A percentile compares a stretch with the other conserved stretches of the same genome.
Conservation (phyloP, 2,888 invertebrate species). For the Chrysolina oricalcia region DNA sequence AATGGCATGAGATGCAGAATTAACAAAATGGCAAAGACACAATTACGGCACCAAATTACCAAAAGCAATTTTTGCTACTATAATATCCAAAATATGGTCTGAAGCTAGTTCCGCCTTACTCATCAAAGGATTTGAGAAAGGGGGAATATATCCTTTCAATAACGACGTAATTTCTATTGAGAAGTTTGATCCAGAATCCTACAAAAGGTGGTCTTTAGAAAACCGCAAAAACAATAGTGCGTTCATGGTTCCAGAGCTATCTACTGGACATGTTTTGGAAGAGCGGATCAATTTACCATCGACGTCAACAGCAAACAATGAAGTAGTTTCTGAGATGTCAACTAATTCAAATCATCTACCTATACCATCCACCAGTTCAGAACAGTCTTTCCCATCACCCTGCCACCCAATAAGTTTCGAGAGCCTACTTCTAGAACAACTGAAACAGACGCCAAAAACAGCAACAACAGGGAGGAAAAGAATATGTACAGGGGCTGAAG, state of each 20-base stretch:
- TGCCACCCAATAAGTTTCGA: not conserved
- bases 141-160: constrained; percentile 39
- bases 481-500: constrained; percentile 8
- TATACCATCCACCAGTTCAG: not conserved
- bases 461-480: not conserved
- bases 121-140: constrained; percentile 39
- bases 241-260: not conserved
- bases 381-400: not conserved
- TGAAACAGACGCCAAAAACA: constrained; percentile 8
- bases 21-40: constrained; percentile 31
- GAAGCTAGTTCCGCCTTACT: constrained; percentile 26
- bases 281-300: not conserved
- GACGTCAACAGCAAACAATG: not conserved
- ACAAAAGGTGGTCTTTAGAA: constrained; percentile 30
- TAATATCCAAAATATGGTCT: constrained; percentile 38
- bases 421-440: not conserved
- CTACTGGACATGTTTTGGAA: constrained; percentile 1
- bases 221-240: not conserved
- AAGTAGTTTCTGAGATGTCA: not conserved
- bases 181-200: constrained; percentile 33
- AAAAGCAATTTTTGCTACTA: constrained; percentile 29
- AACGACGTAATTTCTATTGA: constrained; percentile 34
- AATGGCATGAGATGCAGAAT: constrained; percentile 28
- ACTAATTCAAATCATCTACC: not conserved
- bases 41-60: constrained; percentile 31